These are phyloP conservation scores for Prenolepis imparis DNA, from an alignment of 2,888 invertebrate species.

Conservation along the genomic window DNA sequence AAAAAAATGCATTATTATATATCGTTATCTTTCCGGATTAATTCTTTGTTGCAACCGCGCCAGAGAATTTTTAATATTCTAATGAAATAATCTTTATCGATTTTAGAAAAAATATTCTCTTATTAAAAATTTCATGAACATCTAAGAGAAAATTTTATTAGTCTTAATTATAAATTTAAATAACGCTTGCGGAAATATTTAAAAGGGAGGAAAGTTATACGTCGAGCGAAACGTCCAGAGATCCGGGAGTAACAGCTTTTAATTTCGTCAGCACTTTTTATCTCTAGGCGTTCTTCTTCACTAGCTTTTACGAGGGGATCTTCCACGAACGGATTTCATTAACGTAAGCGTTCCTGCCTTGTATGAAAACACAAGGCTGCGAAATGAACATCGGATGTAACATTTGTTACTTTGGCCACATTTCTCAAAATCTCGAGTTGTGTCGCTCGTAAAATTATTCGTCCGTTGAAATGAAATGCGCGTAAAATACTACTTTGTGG, in stretches of 20 bases:
- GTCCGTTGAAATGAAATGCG: background rate
- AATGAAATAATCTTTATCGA: constrained; percentile 1
- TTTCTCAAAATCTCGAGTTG: constrained; percentile 13
- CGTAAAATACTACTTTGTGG: constrained; percentile 4
- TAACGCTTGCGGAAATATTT: background rate
- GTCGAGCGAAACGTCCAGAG: constrained; percentile 8
- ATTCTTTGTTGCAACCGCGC: background rate
- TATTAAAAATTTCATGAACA: background rate
- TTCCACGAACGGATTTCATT: constrained; percentile 65
- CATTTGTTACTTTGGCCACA: background rate
- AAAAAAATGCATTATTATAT: constrained; percentile 10
- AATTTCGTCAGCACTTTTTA: constrained; percentile 51
- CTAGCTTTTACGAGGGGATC: constrained; percentile 52
- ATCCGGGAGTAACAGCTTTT: constrained; percentile 54
- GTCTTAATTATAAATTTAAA: constrained; percentile 20
- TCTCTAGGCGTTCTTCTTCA: constrained; percentile 32
- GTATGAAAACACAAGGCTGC: constrained; percentile 51
- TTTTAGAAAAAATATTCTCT: background rate
- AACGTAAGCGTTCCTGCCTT: constrained; percentile 52
- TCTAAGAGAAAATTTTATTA: background rate
- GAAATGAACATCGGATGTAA: constrained; percentile 41
- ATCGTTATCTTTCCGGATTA: background rate
- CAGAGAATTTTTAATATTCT: constrained; percentile 1
- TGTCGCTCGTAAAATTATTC: background rate
- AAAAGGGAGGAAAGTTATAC: background rate